Percentiles rank a stretch among this genome's conserved stretches.
phyloP scores from a whole-genome alignment of 2,888 invertebrate genomes.

The Steinernema carpocapsae region DNA sequence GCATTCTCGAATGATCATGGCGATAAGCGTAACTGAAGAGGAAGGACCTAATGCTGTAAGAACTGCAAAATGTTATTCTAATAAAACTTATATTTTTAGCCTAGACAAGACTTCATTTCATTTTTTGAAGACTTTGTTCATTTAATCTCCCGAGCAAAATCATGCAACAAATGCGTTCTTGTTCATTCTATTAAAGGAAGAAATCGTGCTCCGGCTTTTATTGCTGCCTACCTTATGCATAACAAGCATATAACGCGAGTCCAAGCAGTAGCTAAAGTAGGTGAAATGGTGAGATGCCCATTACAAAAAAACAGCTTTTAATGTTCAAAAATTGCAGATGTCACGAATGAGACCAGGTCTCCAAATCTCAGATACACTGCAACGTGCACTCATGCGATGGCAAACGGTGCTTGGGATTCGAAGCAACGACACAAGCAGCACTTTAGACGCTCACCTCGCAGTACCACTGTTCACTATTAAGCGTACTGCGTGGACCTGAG shows the following conservation, averaged over 20 bases:
- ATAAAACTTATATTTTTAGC: slow-evolving; percentile 5
- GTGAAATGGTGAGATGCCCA: slow-evolving; percentile 45
- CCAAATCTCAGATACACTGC: slow-evolving; percentile 61
- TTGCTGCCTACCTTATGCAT: slow-evolving; percentile 63
- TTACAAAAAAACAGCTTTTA: slow-evolving; percentile 2
- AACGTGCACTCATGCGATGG: slow-evolving; percentile 63
- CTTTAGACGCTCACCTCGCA: slow-evolving; percentile 2
- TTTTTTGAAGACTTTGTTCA: slow-evolving; percentile 57
- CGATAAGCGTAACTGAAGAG: slow-evolving; percentile 55
- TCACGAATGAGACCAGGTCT: slow-evolving; percentile 60
- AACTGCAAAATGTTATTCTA: too few species aligned
- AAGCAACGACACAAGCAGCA: slow-evolving; percentile 39
- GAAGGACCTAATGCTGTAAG: neutral
- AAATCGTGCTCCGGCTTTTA: slow-evolving; percentile 65
- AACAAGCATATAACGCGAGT: slow-evolving; percentile 53
- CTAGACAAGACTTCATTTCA: slow-evolving; percentile 37
- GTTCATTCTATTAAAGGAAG: slow-evolving; percentile 62
- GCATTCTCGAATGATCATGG: slow-evolving; percentile 60
- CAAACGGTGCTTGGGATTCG: slow-evolving; percentile 46
- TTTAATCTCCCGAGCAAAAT: slow-evolving; percentile 54
- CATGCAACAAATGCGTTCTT: slow-evolving; percentile 53
- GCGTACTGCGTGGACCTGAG: slow-evolving; percentile 33
- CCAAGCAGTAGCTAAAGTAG: slow-evolving; percentile 55
- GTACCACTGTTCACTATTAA: slow-evolving; percentile 31
- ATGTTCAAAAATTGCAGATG: slow-evolving; percentile 50